phyloP scores from a whole-genome alignment of 2,113 vertebrate genomes.

The Galbula dea region DNA sequence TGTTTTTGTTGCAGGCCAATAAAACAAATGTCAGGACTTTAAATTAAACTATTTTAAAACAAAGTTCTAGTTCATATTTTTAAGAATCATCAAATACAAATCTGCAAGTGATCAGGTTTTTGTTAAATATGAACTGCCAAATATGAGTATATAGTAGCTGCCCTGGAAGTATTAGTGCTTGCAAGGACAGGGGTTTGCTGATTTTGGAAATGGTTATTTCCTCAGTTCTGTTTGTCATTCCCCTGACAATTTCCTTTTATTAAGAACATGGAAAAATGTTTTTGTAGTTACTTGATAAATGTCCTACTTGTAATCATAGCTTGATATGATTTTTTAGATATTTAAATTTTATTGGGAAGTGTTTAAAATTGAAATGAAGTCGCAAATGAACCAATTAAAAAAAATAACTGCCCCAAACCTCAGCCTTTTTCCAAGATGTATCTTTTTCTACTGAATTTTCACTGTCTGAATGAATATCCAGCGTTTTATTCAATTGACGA shows the following conservation, averaged over 20 bases:
- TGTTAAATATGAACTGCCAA: not conserved
- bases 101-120: not conserved
- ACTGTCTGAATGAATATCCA: not conserved
- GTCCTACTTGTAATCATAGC: not conserved
- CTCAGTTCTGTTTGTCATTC: not conserved
- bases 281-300: not conserved
- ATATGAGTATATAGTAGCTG: not conserved
- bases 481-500: not conserved
- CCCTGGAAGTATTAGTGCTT: slow-evolving; percentile 8
- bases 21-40: not conserved
- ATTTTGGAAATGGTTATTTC: slow-evolving; percentile 26
- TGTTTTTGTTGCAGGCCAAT: not conserved
- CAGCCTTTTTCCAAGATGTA: not conserved
- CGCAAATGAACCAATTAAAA: not conserved
- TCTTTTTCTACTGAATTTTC: not conserved
- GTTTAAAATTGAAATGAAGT: not conserved
- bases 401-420: not conserved
- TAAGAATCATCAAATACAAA: not conserved
- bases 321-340: not conserved
- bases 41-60: not conserved
- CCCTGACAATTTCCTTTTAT: not conserved
- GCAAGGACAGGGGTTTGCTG: not conserved
- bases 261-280: not conserved
- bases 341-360: not conserved
- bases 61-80: not conserved